A percentile compares a stretch with the other conserved stretches of the same genome.
Conservation (phyloP, 1,140 invertebrate genomes). For the Drosophila funebris region DNA sequence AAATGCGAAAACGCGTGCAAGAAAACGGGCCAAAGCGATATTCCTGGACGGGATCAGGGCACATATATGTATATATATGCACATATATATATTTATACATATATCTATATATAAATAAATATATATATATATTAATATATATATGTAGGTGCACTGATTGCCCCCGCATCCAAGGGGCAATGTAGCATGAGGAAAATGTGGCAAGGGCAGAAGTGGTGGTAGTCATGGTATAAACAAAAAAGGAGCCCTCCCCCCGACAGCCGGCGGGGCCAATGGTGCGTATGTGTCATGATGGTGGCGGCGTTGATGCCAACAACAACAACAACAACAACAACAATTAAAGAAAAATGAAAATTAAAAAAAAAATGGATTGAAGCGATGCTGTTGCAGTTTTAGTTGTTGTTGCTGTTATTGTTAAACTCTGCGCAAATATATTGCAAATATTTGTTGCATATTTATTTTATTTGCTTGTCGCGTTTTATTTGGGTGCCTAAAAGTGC, state of each 20-base stretch:
- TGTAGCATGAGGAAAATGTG: conserved; percentile 29
- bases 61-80: conserved; percentile 34
- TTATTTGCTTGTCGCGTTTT: conserved; percentile 50
- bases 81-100: neutral
- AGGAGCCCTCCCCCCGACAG: neutral
- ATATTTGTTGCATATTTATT: conserved; percentile 35
- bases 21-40: conserved; percentile 75
- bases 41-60: conserved; percentile 57
- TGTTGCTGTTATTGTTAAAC: conserved; percentile 32
- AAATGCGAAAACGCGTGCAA: conserved; percentile 75
- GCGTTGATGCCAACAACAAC: neutral
- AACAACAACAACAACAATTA: conserved; percentile 14
- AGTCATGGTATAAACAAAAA: conserved; percentile 21
- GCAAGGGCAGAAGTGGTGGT: conserved; percentile 8
- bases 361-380: neutral
- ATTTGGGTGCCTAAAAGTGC: conserved; percentile 75
- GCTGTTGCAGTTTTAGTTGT: neutral
- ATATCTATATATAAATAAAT: neutral
- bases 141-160: conserved; percentile 76
- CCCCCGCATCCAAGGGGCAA: conserved; percentile 31
- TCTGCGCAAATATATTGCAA: conserved; percentile 29
- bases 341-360: conserved; percentile 23
- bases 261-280: conserved; percentile 42
- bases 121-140: neutral
- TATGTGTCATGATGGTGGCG: conserved; percentile 41